Evolutionary conservation across 2,888 invertebrate genomes (phyloP).

Genomic region (Boloria euphrosyne): DNA sequence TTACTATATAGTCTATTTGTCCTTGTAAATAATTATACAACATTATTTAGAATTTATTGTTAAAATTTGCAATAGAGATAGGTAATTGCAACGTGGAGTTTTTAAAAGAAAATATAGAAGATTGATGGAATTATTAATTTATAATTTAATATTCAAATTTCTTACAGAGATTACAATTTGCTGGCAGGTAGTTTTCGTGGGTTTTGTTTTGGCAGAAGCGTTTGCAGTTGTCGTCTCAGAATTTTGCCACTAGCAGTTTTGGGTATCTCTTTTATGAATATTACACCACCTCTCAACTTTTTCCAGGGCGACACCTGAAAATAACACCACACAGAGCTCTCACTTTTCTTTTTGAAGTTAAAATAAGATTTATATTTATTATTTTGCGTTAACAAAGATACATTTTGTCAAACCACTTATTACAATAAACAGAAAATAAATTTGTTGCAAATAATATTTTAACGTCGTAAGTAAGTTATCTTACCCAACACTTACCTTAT

Average conservation of each 20-base stretch:
- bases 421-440: too few species aligned
- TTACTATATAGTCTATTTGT: too few species aligned
- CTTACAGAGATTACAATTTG: conserved; percentile 46
- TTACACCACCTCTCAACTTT: conserved; percentile 86
- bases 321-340: conserved; percentile 13
- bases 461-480: background rate
- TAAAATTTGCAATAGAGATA: too few species aligned
- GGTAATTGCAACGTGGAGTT: too few species aligned
- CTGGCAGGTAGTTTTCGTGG: conserved; percentile 41
- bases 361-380: too few species aligned
- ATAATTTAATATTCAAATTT: conserved; percentile 30
- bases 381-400: too few species aligned
- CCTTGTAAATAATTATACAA: too few species aligned
- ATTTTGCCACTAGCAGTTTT: conserved; percentile 90
- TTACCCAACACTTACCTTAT: conserved; percentile 48
- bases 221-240: conserved; percentile 81
- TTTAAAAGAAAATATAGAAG: background rate
- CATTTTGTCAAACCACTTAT: too few species aligned
- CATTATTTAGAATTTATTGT: too few species aligned
- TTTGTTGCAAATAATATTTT: conserved; percentile 4
- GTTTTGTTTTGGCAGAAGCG: conserved; percentile 46
- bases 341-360: too few species aligned
- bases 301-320: conserved; percentile 85
- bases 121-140: conserved; percentile 22
- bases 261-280: conserved; percentile 87